phyloP scores from a whole-genome alignment of 1,140 invertebrate genomes.

The Anastrepha ludens region DNA sequence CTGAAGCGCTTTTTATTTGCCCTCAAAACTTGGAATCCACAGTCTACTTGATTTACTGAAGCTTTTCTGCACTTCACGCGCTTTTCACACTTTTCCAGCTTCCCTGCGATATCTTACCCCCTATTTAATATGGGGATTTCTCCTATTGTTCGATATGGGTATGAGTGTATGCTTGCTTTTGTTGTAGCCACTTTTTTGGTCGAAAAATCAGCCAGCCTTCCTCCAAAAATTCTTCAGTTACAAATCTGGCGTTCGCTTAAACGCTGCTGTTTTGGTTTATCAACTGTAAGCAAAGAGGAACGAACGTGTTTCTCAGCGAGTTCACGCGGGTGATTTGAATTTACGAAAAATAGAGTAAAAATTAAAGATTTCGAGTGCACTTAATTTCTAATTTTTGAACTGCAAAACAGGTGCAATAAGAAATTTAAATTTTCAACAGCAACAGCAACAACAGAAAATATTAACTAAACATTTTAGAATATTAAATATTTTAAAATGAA shows the following conservation, averaged over 20 bases:
- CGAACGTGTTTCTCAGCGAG: background rate
- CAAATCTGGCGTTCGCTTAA: conserved; percentile 46
- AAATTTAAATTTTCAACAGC: background rate
- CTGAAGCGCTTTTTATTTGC: background rate
- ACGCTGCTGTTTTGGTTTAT: conserved; percentile 39
- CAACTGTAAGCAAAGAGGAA: background rate
- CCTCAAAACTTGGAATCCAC: background rate
- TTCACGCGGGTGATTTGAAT: background rate
- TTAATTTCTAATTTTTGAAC: background rate
- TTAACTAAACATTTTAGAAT: background rate
- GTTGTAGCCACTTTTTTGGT: conserved; percentile 35
- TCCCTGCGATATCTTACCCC: background rate
- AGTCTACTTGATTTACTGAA: background rate
- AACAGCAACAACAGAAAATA: background rate
- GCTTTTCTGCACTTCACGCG: background rate
- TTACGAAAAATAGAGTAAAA: background rate
- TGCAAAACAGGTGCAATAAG: background rate
- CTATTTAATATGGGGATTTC: background rate
- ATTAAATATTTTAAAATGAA: background rate
- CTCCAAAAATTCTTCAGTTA: conserved; percentile 50
- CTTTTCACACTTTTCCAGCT: conserved; percentile 23
- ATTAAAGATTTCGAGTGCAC: background rate
- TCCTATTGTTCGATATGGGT: background rate
- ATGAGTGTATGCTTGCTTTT: background rate
- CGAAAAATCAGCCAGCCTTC: conserved; percentile 33